Percentiles rank a stretch among this genome's conserved stretches.
Evolutionary conservation across 2,113 vertebrate genomes (phyloP).

Genomic region (Ramphastos sulfuratus): DNA sequence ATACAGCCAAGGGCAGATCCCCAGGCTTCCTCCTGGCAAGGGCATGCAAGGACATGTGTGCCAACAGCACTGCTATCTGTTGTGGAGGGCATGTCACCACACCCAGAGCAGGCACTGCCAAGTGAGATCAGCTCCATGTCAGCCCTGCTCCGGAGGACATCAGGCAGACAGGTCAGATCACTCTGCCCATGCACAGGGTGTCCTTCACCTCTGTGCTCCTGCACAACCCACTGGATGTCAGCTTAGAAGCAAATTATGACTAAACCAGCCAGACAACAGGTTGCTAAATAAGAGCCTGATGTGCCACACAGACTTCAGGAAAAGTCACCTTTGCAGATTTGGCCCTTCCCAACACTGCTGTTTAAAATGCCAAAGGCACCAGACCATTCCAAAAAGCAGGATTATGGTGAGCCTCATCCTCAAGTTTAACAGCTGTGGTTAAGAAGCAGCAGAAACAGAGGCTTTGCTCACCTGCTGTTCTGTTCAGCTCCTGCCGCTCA

Average conservation of each 20-base stretch:
- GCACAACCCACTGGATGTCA: neutral
- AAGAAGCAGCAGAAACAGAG: neutral
- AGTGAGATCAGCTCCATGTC: neutral
- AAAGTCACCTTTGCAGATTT: neutral
- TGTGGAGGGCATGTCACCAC: neutral
- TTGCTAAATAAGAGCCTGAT: neutral
- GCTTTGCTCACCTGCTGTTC: neutral
- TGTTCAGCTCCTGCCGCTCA: neutral
- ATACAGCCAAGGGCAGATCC: neutral
- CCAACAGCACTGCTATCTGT: neutral
- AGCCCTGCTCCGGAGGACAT: neutral
- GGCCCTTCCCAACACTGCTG: neutral
- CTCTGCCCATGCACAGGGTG: neutral
- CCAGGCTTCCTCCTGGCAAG: neutral
- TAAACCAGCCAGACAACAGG: neutral
- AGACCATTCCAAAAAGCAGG: neutral
- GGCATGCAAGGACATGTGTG: neutral
- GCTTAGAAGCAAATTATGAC: neutral
- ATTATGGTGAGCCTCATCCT: neutral
- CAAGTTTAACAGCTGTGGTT: neutral
- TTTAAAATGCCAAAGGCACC: neutral
- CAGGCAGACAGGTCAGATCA: neutral
- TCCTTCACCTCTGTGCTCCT: neutral
- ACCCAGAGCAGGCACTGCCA: accelerated
- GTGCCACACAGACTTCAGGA: accelerated